phyloP scores from a whole-genome alignment of 2,888 invertebrate genomes.

The Leptarthrus brevirostris region DNA sequence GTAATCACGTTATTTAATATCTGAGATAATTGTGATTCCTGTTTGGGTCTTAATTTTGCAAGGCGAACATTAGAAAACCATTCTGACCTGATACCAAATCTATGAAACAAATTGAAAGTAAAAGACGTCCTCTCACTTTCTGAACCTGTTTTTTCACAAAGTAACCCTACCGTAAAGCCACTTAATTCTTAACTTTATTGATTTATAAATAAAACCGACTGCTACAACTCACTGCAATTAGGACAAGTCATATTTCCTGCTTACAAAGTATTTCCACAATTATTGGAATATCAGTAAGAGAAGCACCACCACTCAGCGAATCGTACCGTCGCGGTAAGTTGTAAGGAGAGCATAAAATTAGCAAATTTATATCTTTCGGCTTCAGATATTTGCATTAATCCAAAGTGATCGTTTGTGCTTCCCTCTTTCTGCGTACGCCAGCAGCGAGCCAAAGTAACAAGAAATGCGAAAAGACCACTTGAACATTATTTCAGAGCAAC shows the following conservation, averaged over 20 bases:
- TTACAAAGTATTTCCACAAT: neutral
- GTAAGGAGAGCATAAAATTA: conserved; percentile 21
- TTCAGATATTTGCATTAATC: conserved; percentile 35
- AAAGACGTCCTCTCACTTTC: conserved; percentile 1
- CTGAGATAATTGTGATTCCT: too few species aligned
- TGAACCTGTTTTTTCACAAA: neutral
- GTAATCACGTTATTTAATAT: too few species aligned
- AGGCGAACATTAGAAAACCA: too few species aligned
- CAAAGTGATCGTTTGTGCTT: conserved; percentile 5
- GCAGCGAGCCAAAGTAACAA: neutral
- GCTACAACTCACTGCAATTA: conserved; percentile 20
- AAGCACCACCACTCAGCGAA: conserved; percentile 4
- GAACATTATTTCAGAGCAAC: neutral
- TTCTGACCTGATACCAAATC: too few species aligned
- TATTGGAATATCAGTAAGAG: neutral
- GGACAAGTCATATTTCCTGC: too few species aligned
- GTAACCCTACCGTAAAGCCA: neutral
- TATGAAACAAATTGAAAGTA: too few species aligned
- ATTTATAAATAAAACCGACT: conserved; percentile 26
- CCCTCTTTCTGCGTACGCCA: neutral
- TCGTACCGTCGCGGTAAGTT: neutral
- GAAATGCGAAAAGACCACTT: neutral
- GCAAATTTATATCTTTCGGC: conserved; percentile 16
- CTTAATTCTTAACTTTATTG: conserved; percentile 1
- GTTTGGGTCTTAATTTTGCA: too few species aligned